Percentiles rank a stretch among this genome's conserved stretches.
phyloP scores from a whole-genome alignment of 2,888 invertebrate genomes.

The Parnassius glacialis region DNA sequence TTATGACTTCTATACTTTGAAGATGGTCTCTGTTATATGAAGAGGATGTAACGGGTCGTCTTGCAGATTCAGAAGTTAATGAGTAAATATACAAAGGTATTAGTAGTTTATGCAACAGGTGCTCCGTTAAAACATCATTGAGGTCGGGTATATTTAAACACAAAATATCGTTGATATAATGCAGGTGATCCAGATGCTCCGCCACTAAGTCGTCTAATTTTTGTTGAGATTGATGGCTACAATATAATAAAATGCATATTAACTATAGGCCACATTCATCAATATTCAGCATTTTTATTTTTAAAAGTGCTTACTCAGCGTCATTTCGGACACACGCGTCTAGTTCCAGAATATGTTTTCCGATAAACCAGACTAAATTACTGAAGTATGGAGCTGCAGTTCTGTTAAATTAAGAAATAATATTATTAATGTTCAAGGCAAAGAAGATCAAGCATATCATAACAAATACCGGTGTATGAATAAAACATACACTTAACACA shows the following conservation, averaged over 20 bases:
- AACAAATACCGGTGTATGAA: too few relatives aligned
- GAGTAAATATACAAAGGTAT: conserved; percentile 97
- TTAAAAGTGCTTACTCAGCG: conserved; percentile 88
- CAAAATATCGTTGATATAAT: conserved; percentile 98
- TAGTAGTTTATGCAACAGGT: conserved; percentile 94
- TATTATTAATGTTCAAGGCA: too few relatives aligned
- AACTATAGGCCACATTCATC: conserved; percentile 1
- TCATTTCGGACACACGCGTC: conserved; percentile 97
- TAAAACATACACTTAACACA: too few relatives aligned
- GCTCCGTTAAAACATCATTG: conserved; percentile 96
- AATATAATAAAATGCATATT: conserved; percentile 44
- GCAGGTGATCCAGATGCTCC: conserved; percentile 97
- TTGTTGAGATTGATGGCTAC: conserved; percentile 94
- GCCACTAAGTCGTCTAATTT: conserved; percentile 96
- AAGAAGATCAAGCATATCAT: too few relatives aligned
- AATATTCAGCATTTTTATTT: background rate
- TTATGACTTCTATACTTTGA: conserved; percentile 82
- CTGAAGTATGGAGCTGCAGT: conserved; percentile 99
- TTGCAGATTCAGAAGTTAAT: conserved; percentile 78
- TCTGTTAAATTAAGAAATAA: conserved; percentile 54
- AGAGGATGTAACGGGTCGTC: conserved; percentile 50
- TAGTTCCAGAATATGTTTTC: conserved; percentile 97
- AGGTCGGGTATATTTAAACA: conserved; percentile 94
- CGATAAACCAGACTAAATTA: conserved; percentile 99
- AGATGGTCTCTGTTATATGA: conserved; percentile 70